These are phyloP conservation scores for Rhodinocichla rosea DNA, from an alignment of 2,113 vertebrate genomes.

Conservation along the genomic window DNA sequence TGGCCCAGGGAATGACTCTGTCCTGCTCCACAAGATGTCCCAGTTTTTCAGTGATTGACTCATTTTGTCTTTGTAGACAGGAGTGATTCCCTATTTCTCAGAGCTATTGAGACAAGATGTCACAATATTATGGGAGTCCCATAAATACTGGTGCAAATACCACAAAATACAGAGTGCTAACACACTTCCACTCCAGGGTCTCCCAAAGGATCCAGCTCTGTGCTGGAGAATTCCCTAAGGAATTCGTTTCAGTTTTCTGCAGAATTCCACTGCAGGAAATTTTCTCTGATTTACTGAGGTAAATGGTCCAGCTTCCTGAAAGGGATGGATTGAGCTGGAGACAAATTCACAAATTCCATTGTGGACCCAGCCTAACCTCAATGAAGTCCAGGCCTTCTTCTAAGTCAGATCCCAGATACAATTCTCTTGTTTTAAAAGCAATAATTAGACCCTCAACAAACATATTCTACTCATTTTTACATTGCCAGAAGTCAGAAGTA, in stretches of 20 bases:
- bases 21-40: neutral
- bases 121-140: neutral
- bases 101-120: neutral
- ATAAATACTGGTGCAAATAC: neutral
- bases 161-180: neutral
- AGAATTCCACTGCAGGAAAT: neutral
- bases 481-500: neutral
- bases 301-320: neutral
- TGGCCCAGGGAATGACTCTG: neutral
- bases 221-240: neutral
- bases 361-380: neutral
- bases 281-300: neutral
- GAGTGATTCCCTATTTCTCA: neutral
- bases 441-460: neutral
- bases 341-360: accelerated
- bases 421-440: neutral
- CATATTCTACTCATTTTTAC: neutral
- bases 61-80: slow-evolving; percentile 4
- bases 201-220: neutral
- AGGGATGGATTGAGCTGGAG: neutral
- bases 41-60: neutral
- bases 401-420: neutral
- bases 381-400: neutral
- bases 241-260: neutral
- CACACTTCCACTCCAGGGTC: neutral